Conservation (phyloP, 1,140 invertebrate genomes). For the Bilobella aurantiaca region DNA sequence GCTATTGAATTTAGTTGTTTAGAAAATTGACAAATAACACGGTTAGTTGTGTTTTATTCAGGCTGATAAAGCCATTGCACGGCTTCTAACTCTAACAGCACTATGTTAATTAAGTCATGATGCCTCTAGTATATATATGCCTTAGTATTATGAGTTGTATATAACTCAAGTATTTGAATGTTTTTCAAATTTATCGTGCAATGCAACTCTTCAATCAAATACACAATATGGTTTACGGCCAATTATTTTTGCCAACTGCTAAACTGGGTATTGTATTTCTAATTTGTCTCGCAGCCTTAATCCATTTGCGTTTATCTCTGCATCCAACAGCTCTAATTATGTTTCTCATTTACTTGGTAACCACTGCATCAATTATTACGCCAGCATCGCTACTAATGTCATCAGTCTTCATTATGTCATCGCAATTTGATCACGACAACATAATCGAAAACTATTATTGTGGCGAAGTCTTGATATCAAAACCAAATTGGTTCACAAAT, state of each 20-base stretch:
- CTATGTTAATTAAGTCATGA: too few relatives aligned
- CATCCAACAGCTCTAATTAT: neutral
- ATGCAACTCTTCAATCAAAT: neutral
- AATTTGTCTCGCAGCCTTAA: neutral
- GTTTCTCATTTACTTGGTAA: neutral
- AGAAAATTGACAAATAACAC: too few relatives aligned
- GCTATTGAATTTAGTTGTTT: too few relatives aligned
- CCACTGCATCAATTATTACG: neutral
- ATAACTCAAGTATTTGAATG: neutral
- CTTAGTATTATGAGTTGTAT: too few relatives aligned
- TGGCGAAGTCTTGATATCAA: neutral
- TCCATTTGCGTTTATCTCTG: neutral
- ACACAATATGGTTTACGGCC: neutral
- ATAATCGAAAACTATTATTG: too few relatives aligned
- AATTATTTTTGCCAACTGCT: neutral
- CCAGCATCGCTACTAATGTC: neutral
- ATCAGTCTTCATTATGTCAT: neutral
- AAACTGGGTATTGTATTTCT: neutral
- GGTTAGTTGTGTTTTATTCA: too few relatives aligned
- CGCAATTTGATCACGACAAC: neutral
- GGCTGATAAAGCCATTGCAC: too few relatives aligned
- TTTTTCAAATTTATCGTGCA: neutral
- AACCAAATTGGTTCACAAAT: neutral
- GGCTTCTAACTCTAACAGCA: too few relatives aligned
- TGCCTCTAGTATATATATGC: too few relatives aligned